A percentile compares a stretch with the other conserved stretches of the same genome.
These are phyloP conservation scores for Labroides dimidiatus DNA, from an alignment of 2,797 vertebrate genomes.

Conservation along the genomic window DNA sequence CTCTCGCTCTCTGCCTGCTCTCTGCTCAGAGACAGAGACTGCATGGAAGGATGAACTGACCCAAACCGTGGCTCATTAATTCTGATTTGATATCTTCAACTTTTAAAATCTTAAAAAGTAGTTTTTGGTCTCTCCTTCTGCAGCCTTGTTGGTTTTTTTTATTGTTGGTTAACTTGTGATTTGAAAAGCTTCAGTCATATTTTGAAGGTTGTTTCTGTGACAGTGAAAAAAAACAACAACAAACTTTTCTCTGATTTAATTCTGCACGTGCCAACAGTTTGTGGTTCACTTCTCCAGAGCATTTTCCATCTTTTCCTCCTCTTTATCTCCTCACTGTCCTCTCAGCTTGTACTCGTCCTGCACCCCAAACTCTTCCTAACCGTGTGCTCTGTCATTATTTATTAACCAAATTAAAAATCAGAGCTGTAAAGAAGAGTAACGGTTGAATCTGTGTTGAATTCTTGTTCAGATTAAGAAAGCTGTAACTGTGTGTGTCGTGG, in stretches of 20 bases:
- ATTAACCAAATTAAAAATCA: too few species aligned
- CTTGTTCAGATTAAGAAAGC: neutral
- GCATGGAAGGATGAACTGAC: conserved; percentile 53
- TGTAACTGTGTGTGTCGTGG: neutral
- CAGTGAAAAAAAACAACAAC: too few species aligned
- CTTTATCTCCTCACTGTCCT: neutral
- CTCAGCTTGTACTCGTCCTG: conserved; percentile 15
- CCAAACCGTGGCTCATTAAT: conserved; percentile 33
- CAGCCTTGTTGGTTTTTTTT: conserved; percentile 49
- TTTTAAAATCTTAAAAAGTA: neutral
- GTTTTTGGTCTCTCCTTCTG: too few species aligned
- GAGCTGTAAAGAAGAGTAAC: too few species aligned
- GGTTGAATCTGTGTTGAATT: neutral
- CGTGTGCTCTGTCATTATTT: neutral
- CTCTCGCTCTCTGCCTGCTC: conserved; percentile 33
- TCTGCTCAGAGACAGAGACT: conserved; percentile 29
- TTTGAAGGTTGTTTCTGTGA: neutral
- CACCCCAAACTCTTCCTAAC: neutral
- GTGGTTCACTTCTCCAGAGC: conserved; percentile 40
- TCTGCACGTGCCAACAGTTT: conserved; percentile 2
- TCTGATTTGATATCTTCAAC: neutral
- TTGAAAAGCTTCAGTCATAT: neutral
- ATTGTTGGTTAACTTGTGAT: too few species aligned
- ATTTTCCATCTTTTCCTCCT: conserved; percentile 6
- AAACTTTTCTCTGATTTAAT: too few species aligned